phyloP scores from a whole-genome alignment of 2,888 invertebrate species.

The Andricus quercusramuli region DNA sequence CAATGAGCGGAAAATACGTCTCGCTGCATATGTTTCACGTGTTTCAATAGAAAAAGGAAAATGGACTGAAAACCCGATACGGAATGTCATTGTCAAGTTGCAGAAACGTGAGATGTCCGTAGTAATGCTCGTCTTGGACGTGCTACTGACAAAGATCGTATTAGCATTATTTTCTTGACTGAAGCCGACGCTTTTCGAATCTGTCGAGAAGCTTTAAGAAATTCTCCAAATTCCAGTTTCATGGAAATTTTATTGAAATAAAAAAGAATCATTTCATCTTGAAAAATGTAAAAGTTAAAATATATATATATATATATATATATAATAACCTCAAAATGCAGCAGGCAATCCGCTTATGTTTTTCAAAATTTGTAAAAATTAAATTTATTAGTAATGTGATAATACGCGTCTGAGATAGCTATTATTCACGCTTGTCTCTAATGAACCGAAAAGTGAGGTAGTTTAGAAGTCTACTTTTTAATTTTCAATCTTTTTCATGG shows the following conservation, averaged over 20 bases:
- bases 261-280: no score
- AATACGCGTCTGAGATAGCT: no score
- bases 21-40: constrained; percentile 20
- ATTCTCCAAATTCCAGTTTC: neutral
- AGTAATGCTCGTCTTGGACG: constrained; percentile 43
- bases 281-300: no score
- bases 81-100: constrained; percentile 24
- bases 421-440: no score
- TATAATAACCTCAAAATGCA: neutral
- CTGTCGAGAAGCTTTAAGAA: neutral
- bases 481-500: no score
- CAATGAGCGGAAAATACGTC: constrained; percentile 25
- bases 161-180: constrained; percentile 47
- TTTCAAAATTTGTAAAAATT: neutral
- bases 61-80: constrained; percentile 16
- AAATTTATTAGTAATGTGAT: no score
- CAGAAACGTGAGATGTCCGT: constrained; percentile 38
- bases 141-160: constrained; percentile 47
- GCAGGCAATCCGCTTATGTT: neutral
- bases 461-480: no score
- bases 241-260: neutral
- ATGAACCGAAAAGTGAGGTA: no score
- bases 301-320: neutral
- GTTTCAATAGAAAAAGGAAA: constrained; percentile 23
- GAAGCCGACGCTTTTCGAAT: neutral